Evolutionary conservation across 1,140 invertebrate species (phyloP), one percentile per base, ranked within the genome.

Genomic region (Drosophila funebris): DNA sequence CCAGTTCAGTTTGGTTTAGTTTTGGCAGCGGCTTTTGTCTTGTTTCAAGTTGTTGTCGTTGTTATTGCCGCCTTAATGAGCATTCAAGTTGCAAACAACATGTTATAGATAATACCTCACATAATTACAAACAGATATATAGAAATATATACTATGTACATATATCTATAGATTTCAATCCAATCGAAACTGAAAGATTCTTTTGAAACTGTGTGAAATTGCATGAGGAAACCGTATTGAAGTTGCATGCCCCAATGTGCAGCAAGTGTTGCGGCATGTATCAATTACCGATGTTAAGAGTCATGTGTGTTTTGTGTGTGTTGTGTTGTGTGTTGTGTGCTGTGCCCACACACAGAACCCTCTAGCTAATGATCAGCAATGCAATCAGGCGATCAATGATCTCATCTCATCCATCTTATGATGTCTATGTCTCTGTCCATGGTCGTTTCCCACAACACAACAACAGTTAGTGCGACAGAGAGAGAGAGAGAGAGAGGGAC

Each of bases 1-100:
- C 78, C 81, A 81, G 81, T 85, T 85, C 82, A 70, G 50, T 64
- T 73, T 46, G 61, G 57, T 61, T 80, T 14, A 58, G 60, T 54
- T 66, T 50, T 64, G 36, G 61, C 61, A 48, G 24, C 52, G 44
- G 44, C 69, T 56, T 73, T 78, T 48, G 54, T 63, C 60, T 60
- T 41, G 70, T 61, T 73, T 66, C 46, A 31, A 36, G 54, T 43
- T 67, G 22, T 67, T 48, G 14, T 57, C 3, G 27, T 20, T 58
- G 11, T 46, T 36, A 13, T 27, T 48, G n/a, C 36, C 27, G 16
- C 13, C 50, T 50, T 64, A 64, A 52, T 63, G 61, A 63, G 57
- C 31, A 58, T 31, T 39, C 44, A 29, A 63, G 29, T 31, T 27
- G 36, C 54, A 24, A 18, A 27, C 58, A 48, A 62, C 46, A 27